These are phyloP conservation scores for Pitta sordida DNA, from an alignment of 2,113 vertebrate genomes.

Conservation along the genomic window DNA sequence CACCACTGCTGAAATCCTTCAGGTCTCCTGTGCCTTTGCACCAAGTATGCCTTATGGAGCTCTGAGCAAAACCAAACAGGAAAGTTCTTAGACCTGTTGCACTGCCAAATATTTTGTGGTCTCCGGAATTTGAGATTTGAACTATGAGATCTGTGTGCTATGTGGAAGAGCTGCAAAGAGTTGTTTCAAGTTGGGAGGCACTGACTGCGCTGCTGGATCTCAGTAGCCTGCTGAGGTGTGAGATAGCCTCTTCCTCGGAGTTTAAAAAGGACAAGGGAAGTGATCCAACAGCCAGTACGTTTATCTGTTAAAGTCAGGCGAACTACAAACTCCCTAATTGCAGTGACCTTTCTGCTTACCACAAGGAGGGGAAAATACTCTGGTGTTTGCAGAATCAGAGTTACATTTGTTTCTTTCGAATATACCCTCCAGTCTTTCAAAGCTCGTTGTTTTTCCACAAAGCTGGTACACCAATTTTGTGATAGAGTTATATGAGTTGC, in stretches of 20 bases:
- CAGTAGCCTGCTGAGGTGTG: background rate
- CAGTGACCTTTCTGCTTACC: background rate
- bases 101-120: slow-evolving; percentile 69
- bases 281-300: background rate
- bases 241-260: background rate
- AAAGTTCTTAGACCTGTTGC: slow-evolving; percentile 62
- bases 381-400: background rate
- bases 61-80: slow-evolving; percentile 68
- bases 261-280: background rate
- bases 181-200: slow-evolving; percentile 1
- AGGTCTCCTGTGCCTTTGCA: slow-evolving; percentile 18
- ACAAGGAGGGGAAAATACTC: background rate
- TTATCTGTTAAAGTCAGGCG: background rate
- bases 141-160: slow-evolving; percentile 37
- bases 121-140: slow-evolving; percentile 42
- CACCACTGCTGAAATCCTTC: background rate
- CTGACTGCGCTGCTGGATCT: background rate
- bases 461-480: background rate
- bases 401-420: background rate
- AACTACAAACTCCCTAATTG: background rate
- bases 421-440: background rate
- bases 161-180: slow-evolving; percentile 51
- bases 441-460: background rate
- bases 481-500: background rate
- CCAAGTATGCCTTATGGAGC: slow-evolving; percentile 1